Evolutionary conservation across 2,888 invertebrate genomes (phyloP), one percentile per base, ranked within the genome.

Genomic region (Chalcis sispes): DNA sequence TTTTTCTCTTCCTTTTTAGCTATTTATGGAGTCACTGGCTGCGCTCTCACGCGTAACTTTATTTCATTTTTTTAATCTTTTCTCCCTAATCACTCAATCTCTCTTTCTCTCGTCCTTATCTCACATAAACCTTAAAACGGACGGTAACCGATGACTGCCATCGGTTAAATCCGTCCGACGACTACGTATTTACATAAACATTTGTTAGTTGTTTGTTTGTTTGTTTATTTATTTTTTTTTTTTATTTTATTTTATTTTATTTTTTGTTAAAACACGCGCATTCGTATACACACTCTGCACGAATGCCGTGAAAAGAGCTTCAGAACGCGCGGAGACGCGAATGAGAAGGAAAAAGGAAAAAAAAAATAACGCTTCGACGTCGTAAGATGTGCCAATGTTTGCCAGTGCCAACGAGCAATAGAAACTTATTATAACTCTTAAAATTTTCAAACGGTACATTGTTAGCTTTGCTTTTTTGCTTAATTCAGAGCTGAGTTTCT

Each of bases 171-270:
- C 40, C 56, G 50, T 29, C 27, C 62, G 27, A 76, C 18, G 40
- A 52, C 23, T 62, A 67, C 48, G 59, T 72, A 76, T 76, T 76
- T 72, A 76, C 70, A 76, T 61, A 72, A 54, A 56, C 42, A 25
- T 66, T n/a, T n/a, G n/a, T n/a, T n/a, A n/a, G n/a, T n/a, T n/a
- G n/a, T n/a, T n/a, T n/a, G n/a, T n/a, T n/a, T n/a, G n/a, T n/a
- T n/a, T n/a, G n/a, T n/a, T n/a, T n/a, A n/a, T n/a, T n/a, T n/a
- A n/a, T n/a, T n/a, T n/a, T n/a, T n/a, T n/a, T n/a, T n/a, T n/a
- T n/a, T n/a, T n/a, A n/a, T n/a, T n/a, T n/a, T n/a, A n/a, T n/a
- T n/a, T n/a, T n/a, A n/a, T n/a, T n/a, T n/a, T n/a, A n/a, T n/a
- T 72, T 27, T 40, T 54, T 61, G 40, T 61, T 46, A n/a, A 42